Base-by-base conservation (phyloP, 2,888 invertebrate genomes). In the Protonemura montana region DNA sequence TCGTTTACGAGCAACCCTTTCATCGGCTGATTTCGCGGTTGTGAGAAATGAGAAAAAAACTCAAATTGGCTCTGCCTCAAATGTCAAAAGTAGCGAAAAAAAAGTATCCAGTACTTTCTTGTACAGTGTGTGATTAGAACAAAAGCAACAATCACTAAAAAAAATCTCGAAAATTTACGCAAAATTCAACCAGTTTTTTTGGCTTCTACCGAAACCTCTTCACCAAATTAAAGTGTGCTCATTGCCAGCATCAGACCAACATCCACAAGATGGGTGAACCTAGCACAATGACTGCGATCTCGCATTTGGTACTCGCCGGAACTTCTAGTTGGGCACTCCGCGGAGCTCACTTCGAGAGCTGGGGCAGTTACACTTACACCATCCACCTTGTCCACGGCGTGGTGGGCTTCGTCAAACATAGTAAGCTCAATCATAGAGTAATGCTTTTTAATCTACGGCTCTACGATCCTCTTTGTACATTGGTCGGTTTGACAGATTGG, bases 351-450 rank as follows among this genome's bases (percentile, higher is more conserved):
- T n/a, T n/a, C 81, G 16, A 81, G 0, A 30, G n/a, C 28, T 81
- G 81, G 81, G 81, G 26, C n/a, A n/a, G n/a, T 30, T 27, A 29
- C 30, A 29, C 81, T 0, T 30, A 28, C 81, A 7, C 28, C n/a
- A 13, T 81, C 3, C 81, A 81, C 21, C n/a, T 28, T 1, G 81
- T 81, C 5, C 28, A 28, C 5, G 81, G 81, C n/a, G 81, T 81
- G 10, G 28, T 28, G 7, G 81, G 81, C 28, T 3, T 81, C 30
- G 81, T 81, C 16, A 28, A n/a, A 29, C 27, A 21, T 27, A 2
- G 81, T 81, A 81, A 81, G 81, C 28, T 29, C 29, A 59, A 41
- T 41, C 41, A 7, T n/a, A n/a, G n/a, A n/a, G n/a, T n/a, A n/a
- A n/a, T n/a, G n/a, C n/a, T n/a, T n/a, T n/a, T n/a, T n/a, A n/a